Base-by-base conservation (phyloP, 2,888 invertebrate species). In the Hecatera dysodea region DNA sequence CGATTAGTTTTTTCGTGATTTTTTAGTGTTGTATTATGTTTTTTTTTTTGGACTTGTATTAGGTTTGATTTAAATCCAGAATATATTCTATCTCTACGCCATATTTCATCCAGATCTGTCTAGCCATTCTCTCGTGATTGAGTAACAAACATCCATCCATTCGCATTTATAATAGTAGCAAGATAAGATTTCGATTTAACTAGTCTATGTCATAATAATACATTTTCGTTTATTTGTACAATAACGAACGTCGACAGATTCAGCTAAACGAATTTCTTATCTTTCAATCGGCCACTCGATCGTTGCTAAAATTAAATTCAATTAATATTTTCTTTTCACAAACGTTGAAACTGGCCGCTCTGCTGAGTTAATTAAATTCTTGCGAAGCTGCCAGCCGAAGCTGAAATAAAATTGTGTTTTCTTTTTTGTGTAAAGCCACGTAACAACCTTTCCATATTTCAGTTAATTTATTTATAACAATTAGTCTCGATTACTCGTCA, bases 301-400 rank as follows among this genome's bases (percentile, higher is more conserved):
- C 59, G 72, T 67, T 57, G 65, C 66, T 81, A 72, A 75, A 75
- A 78, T 78, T 76, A 70, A 80, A 86, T 82, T 78, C 56, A 77
- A 82, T 78, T 84, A 80, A 71, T 82, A 75, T 78, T 86, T 83
- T 84, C 78, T 76, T 74, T 78, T 82, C 78, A 71, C 72, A 81
- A 75, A 76, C 75, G 78, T 57, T 72, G 57, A 65, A 84, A 81
- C 78, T 72, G 80, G 78, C 74, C 80, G 72, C 63, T 75, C 68
- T 66, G 69, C 79, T 76, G 61, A 83, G 84, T 88, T 86, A 86
- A 88, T 88, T 88, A 87, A 87, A 86, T 83, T 82, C 75, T 64
- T 70, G 73, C 79, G 76, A 69, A 78, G 75, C 75, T 80, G 74
- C 74, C 79, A 83, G 70, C 76, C 60, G 74, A 50, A 79, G 61